Base-by-base conservation (phyloP, 2,113 vertebrate genomes). In the Salvelinus alpinus region DNA sequence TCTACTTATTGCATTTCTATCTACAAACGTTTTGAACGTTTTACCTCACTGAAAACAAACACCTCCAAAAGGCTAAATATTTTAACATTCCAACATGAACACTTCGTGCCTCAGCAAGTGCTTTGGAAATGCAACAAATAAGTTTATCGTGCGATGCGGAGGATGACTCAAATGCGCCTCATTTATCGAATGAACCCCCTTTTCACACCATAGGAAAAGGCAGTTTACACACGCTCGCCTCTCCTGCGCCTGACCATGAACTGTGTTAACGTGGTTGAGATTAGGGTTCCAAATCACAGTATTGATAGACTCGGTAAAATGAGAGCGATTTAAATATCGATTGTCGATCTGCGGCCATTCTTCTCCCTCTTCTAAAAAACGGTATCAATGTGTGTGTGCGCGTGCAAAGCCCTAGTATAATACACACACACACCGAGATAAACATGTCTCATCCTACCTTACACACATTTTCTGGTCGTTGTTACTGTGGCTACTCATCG, bases 321-420 rank as follows among this genome's bases (percentile, higher is more conserved):
- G 85, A 89, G 89, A 90, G 89, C 89, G 86, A 89, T 89, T 89
- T 82, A 91, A 86, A 83, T 88, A 91, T 91, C 89, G 90, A 91
- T 91, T 91, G 29, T 88, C 85, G 83, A 90, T 91, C 88, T 87
- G 87, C 82, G 59, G 86, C 84, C 88, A 82, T 87, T 83, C 77
- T 84, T 84, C 81, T 72, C 80, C 86, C 38, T 78, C 85, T 81
- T 76, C 76, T 48, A 9, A 47, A 13, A 44, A 11, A 44, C 8
- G 0, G 1, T 11, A 9, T 44, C 20, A 44, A 5, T 14, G 14
- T 68, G 8, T 38, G 65, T 6, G 12, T 27, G 13, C 27, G 25
- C 25, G 3, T 16, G 66, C 59, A 62, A 57, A 22, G 13, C 18
- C 11, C 38, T 44, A 11, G 38, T n/a, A 18, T 31, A 38, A 70